phyloP scores from a whole-genome alignment of 2,797 vertebrate species.

The Craterocephalus amniculus region DNA sequence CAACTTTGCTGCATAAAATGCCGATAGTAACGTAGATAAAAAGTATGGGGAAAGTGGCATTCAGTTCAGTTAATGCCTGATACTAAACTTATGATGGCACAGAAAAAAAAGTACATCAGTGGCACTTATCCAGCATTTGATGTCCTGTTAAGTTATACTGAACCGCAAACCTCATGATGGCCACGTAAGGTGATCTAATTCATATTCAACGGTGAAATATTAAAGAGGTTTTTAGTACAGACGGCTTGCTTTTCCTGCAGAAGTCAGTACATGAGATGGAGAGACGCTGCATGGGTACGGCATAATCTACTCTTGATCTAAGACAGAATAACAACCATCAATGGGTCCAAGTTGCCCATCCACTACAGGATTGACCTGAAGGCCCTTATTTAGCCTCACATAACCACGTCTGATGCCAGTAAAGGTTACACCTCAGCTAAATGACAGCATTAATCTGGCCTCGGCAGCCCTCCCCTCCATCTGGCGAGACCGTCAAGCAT shows the following conservation, averaged over 20 bases:
- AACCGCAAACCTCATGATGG: neutral
- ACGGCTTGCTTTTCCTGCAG: conserved; percentile 20
- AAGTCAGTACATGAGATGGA: conserved; percentile 12
- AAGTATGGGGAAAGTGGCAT: neutral
- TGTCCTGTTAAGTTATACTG: neutral
- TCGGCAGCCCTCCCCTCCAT: conserved; percentile 61
- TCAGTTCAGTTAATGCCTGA: neutral
- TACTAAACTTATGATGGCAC: neutral
- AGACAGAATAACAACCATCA: conserved; percentile 41
- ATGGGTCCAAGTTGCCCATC: conserved; percentile 34
- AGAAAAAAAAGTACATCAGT: neutral
- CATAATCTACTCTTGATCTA: conserved; percentile 54
- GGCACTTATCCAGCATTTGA: neutral
- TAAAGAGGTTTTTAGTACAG: neutral
- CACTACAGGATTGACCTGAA: conserved; percentile 60
- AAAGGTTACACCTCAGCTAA: conserved; percentile 75
- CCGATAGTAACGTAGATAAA: neutral
- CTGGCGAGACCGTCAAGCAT: conserved; percentile 60
- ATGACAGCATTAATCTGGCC: conserved; percentile 75
- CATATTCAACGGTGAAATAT: neutral
- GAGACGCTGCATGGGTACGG: conserved; percentile 28
- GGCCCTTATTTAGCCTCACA: conserved; percentile 73
- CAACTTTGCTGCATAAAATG: neutral
- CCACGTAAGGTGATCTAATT: neutral
- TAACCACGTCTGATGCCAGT: conserved; percentile 52